Evolutionary conservation across 1,140 invertebrate genomes (phyloP).

Genomic region (Aphis gossypii): DNA sequence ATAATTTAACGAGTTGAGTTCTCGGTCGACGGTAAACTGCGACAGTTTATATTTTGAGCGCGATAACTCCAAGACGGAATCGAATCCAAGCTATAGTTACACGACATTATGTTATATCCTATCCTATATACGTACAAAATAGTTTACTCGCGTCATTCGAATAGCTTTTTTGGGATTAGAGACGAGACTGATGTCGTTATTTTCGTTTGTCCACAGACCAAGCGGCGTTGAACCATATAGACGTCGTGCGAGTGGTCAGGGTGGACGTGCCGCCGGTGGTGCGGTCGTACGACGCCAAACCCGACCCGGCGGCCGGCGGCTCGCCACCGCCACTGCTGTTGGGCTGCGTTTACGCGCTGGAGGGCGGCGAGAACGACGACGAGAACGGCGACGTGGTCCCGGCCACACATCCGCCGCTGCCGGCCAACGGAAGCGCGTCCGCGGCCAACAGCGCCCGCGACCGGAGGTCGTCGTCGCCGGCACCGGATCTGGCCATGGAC

Average conservation of each 20-base stretch:
- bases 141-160: too few species aligned
- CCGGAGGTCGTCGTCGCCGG: background rate
- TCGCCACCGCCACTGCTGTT: background rate
- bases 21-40: too few species aligned
- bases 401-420: too few species aligned
- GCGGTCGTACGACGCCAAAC: slow-evolving; percentile 10
- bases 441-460: background rate
- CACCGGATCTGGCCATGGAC: background rate
- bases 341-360: slow-evolving; percentile 29
- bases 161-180: too few species aligned
- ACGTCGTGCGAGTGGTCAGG: slow-evolving; percentile 32
- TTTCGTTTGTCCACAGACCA: background rate
- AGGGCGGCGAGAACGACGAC: slow-evolving; percentile 35
- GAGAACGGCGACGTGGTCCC: background rate
- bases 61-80: too few species aligned
- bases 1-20: background rate
- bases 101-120: too few species aligned
- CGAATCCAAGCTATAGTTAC: too few species aligned
- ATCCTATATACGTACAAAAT: too few species aligned
- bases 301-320: background rate
- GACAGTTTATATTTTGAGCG: too few species aligned
- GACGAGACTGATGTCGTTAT: background rate
- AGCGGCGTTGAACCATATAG: background rate
- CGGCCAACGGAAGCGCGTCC: background rate
- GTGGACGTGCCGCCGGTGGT: slow-evolving; percentile 36